These are phyloP conservation scores for Mustelus asterias DNA, from an alignment of 2,113 vertebrate genomes.

Conservation along the genomic window DNA sequence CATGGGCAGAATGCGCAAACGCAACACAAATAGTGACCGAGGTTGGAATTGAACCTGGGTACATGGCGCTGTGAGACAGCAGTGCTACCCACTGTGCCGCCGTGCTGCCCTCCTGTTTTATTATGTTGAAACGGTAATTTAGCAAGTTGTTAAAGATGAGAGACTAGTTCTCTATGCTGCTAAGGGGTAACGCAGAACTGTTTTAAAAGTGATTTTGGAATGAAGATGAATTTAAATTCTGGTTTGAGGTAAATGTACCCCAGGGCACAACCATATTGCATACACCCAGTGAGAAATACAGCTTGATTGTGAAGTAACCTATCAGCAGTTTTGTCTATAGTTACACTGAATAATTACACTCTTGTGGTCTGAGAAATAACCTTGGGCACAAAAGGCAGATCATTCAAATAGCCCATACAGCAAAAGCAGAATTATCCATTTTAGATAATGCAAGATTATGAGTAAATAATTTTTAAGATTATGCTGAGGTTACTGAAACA, in stretches of 20 bases:
- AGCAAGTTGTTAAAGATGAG: not conserved
- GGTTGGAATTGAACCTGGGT: too few species aligned
- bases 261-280: not conserved
- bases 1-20: too few species aligned
- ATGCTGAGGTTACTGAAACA: not conserved
- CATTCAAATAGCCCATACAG: not conserved
- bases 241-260: not conserved
- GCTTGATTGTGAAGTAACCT: not conserved
- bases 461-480: too few species aligned
- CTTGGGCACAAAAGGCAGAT: not conserved
- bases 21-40: too few species aligned
- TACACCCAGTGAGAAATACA: not conserved
- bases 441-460: not conserved
- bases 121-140: not conserved
- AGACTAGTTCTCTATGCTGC: not conserved
- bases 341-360: not conserved
- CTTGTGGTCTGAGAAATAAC: not conserved
- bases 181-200: not conserved
- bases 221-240: not conserved
- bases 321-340: not conserved
- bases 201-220: not conserved
- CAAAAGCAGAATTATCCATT: not conserved
- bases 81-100: too few species aligned
- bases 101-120: not conserved
- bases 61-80: not conserved